Evolutionary conservation across 2,113 vertebrate genomes (phyloP), one percentile per base, ranked within the genome.

Genomic region (Tragelaphus buxtoni): DNA sequence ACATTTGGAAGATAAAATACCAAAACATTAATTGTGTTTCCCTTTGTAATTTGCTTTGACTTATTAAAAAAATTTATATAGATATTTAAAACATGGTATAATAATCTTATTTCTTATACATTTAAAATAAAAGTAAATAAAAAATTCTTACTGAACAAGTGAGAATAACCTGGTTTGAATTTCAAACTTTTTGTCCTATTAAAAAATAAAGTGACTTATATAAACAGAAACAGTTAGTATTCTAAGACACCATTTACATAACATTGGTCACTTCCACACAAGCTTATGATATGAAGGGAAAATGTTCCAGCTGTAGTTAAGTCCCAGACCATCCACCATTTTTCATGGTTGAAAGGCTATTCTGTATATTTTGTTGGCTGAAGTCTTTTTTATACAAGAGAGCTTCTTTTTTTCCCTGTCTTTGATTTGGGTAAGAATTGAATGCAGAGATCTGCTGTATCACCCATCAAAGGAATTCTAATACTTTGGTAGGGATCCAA

Each of bases 391-490:
- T 12, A 51, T 80, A 28, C 26, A 32, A 51, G 30, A 83, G 11
- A 0, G 69, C 0, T 49, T 79, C 86, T 30, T 45, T 60, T n/a
- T 9, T 56, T 28, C 14, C 13, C 1, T 18, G 45, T 74, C 13
- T 84, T 87, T 93, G 76, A 56, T 74, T 98, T 91, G 83, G 49
- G 39, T 84, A 76, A 76, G 85, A 96, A 88, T 55, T 58, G 88
- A 95, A 91, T 55, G 85, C 53, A 84, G 72, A 85, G 60, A 95
- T 56, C 51, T 77, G 10, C 22, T 55, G 5, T 79, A 83, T 89
- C 32, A 83, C 11, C 13, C n/a, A 5, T 80, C 9, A 10, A 81
- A 95, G 49, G 76, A 87, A 69, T 87, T 88, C 12, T 53, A 81
- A 55, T 82, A 61, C 20, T 92, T 91, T 60, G 90, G 74, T 42